A percentile compares a stretch with the other conserved stretches of the same genome.
Conservation (phyloP, 2,113 vertebrate genomes). For the Gnathonemus echidnorhynchus region DNA sequence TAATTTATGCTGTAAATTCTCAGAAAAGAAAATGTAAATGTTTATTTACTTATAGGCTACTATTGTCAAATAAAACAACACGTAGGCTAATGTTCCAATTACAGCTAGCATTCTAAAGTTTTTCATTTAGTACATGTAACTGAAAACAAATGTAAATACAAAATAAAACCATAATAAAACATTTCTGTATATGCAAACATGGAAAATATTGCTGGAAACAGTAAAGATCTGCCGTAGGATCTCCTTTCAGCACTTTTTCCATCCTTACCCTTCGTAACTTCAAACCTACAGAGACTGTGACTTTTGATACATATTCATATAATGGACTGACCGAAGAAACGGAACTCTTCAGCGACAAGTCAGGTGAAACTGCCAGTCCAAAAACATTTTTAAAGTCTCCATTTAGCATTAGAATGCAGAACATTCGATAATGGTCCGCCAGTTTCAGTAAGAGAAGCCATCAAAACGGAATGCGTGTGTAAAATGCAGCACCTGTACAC, state of each 20-base stretch:
- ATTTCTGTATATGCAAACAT: neutral
- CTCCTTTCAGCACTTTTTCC: neutral
- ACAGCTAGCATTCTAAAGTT: neutral
- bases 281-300: neutral
- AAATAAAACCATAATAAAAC: neutral
- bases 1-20: neutral
- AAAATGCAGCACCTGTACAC: neutral
- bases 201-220: neutral
- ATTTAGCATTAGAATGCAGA: neutral
- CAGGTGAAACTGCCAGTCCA: neutral
- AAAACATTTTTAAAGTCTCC: neutral
- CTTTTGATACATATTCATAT: neutral
- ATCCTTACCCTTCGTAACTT: neutral
- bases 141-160: neutral
- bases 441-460: neutral
- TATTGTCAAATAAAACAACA: neutral
- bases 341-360: neutral
- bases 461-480: neutral
- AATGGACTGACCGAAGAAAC: neutral
- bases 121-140: neutral
- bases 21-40: neutral
- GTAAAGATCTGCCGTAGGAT: neutral
- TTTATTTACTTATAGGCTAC: neutral
- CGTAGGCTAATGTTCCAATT: neutral
- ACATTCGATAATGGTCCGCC: neutral